Evolutionary conservation across 2,888 invertebrate species (phyloP), one percentile per base, ranked within the genome.

Genomic region (Hesperia comma): DNA sequence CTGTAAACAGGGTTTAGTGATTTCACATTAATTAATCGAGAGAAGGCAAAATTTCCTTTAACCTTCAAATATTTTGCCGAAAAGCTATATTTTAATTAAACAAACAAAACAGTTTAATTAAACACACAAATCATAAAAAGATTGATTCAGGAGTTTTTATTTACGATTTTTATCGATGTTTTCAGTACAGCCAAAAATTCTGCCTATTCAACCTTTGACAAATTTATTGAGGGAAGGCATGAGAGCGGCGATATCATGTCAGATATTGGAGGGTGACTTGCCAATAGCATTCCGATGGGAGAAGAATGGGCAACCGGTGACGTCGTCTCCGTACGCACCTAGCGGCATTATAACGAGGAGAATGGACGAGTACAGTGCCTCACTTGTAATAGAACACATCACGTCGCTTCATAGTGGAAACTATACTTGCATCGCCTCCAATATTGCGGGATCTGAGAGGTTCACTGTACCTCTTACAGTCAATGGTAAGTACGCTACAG

Each of bases 221-320:
- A 95, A 96, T 84, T 93, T 97, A 83, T 91, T 96, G 70, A 93
- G 96, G 51, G 97, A 97, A 90, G 97, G 97, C 67, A 96, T 97
- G 95, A 94, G 98, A 75, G 97, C 97, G 40, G 97, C 97, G 69
- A 97, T 98, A 82, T 96, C 97, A 74, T 98, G 98, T 86, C 96
- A 97, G 90, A 97, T 98, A 83, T 94, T 97, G 83, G 97, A 98
- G 90, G 98, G 98, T 21, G 98, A 98, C 92, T 94, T 97, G 77
- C 98, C 98, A 57, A 96, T 98, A 76, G 96, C 96, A 74, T 97
- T 98, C 90, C 95, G 96, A 63, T 99, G 98, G 98, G 97, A 97
- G 81, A 96, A 98, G 86, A 97, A 98, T 84, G 97, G 96, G 56
- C 96, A 96, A 81, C 94, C 95, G 6, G 95, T 97, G 75, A 94